These are phyloP conservation scores for Tillus elongatus DNA, from an alignment of 2,888 invertebrate species.

Conservation along the genomic window DNA sequence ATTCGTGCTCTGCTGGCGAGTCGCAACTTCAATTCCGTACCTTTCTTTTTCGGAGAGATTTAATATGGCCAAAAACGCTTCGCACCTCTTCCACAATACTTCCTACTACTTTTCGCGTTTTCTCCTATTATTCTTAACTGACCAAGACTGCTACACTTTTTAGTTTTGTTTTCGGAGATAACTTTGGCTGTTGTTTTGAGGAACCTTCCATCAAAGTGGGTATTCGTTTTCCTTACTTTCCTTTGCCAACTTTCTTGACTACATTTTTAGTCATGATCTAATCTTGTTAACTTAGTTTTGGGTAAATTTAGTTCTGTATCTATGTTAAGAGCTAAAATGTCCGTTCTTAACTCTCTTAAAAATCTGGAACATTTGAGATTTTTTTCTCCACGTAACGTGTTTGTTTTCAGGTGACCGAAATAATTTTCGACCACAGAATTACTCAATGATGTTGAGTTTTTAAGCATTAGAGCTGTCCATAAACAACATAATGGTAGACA, in stretches of 20 bases:
- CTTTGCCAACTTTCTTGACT: neutral
- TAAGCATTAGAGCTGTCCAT: slow-evolving; percentile 9
- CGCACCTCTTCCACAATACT: too few species aligned
- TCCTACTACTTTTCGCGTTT: too few species aligned
- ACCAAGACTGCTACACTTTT: too few species aligned
- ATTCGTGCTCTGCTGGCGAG: neutral
- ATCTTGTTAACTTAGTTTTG: neutral
- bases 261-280: slow-evolving; percentile 1
- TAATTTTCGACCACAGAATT: slow-evolving; percentile 11
- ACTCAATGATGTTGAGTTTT: slow-evolving; percentile 4
- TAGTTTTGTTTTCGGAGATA: too few species aligned
- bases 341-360: slow-evolving; percentile 9
- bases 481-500: slow-evolving; percentile 11
- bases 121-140: slow-evolving; percentile 4
- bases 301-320: neutral
- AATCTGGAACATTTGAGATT: slow-evolving; percentile 14
- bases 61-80: neutral
- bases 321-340: slow-evolving; percentile 6
- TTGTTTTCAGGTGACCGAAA: slow-evolving; percentile 5
- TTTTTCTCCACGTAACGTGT: slow-evolving; percentile 7
- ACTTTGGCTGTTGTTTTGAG: slow-evolving; percentile 1
- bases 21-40: neutral
- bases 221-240: neutral
- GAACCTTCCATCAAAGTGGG: slow-evolving; percentile 5
- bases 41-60: neutral